Base-by-base conservation (phyloP, 2,797 vertebrate genomes). In the Chromobotia macracanthus region DNA sequence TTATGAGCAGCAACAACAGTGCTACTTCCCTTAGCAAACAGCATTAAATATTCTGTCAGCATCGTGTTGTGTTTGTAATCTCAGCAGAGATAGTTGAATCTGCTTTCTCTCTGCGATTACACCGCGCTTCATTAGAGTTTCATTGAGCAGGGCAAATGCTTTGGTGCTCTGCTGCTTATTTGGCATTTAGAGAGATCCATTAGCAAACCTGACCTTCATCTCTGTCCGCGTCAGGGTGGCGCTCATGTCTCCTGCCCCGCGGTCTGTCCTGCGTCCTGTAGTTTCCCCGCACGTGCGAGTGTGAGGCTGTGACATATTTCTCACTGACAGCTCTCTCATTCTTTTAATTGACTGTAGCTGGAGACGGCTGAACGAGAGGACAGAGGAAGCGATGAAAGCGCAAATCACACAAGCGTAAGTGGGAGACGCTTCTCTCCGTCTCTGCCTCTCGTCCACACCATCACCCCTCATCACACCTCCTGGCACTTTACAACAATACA, bases 281-380 rank as follows among this genome's bases (percentile, higher is more conserved):
- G 64, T 48, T 75, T 44, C 66, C 66, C 50, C 3, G 21, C 71
- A 38, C 71, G 41, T 38, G 76, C 55, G 89, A 89, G 88, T 84
- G 80, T 89, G 89, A 88, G 84, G 31, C 77, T 77, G 67, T 81
- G 84, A 84, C 83, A 84, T 87, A 87, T 88, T 88, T 84, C 79
- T 85, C 85, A 82, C 76, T 91, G 90, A 90, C 86, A 64, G 85
- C 88, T 87, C 85, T 82, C 69, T 87, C 88, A 89, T 91, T 90
- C 89, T 88, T 89, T 84, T 90, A 89, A 90, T 90, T 90, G 88
- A 88, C 86, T 90, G 21, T 73, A 87, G 86, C 83, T 82, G 86
- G 85, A 90, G 91, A 92, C 58, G 48, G 84, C 88, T 72, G 87
- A 88, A 50, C 68, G 31, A 82, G 86, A 89, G 86, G 92, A 91